phyloP scores from a whole-genome alignment of 2,888 invertebrate species.

The Globia sparganii region DNA sequence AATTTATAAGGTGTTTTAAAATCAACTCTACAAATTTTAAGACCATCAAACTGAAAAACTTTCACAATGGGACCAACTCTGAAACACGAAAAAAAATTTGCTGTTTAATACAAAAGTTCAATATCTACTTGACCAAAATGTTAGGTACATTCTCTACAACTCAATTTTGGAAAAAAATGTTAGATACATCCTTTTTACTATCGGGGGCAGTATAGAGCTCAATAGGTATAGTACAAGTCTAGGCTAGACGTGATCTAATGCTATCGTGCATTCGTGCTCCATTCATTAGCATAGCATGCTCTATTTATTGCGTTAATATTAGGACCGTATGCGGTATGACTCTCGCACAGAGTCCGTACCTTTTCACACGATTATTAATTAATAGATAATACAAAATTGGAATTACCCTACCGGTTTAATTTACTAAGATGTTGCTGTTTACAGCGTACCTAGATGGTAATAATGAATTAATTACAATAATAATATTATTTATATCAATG shows the following conservation, averaged over 20 bases:
- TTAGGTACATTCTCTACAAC: too few species aligned
- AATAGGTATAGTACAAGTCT: constrained; percentile 43
- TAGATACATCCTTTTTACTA: too few species aligned
- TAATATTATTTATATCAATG: constrained; percentile 49
- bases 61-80: too few species aligned
- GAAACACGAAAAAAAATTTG: too few species aligned
- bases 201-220: constrained; percentile 29
- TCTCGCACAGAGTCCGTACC: constrained; percentile 7
- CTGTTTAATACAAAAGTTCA: too few species aligned
- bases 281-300: constrained; percentile 52
- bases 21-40: too few species aligned
- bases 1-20: too few species aligned
- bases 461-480: constrained; percentile 22
- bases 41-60: too few species aligned
- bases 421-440: too few species aligned
- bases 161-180: too few species aligned
- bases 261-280: constrained; percentile 40
- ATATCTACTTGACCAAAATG: too few species aligned
- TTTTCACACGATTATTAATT: constrained; percentile 5
- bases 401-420: not conserved
- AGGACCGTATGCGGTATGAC: constrained; percentile 20
- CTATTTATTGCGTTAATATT: constrained; percentile 49
- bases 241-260: constrained; percentile 44
- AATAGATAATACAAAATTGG: constrained; percentile 3
- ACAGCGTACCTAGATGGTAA: constrained; percentile 2